Percentiles rank a stretch among this genome's conserved stretches.
Conservation (phyloP, 2,888 invertebrate species). For the Spodoptera picta region DNA sequence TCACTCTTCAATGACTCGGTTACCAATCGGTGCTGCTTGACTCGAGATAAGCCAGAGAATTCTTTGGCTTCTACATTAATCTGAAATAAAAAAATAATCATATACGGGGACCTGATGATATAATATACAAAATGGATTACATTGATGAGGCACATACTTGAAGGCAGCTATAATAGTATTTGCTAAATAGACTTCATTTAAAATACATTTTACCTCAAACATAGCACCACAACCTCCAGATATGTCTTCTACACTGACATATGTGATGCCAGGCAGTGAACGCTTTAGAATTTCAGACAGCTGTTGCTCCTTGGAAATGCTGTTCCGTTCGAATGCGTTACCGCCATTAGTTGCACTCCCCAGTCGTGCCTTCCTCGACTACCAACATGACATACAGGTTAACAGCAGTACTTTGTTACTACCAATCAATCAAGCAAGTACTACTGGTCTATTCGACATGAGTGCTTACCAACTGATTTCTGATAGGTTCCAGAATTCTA, state of each 20-base stretch:
- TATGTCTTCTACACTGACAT: conserved; percentile 91
- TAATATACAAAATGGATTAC: neutral
- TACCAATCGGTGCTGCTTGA: conserved; percentile 93
- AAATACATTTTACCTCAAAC: conserved; percentile 89
- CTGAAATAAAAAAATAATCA: conserved; percentile 60
- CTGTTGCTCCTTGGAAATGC: conserved; percentile 77
- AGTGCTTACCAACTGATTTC: conserved; percentile 71
- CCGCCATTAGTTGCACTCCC: conserved; percentile 53
- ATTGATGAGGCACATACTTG: no score
- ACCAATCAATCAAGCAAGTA: neutral
- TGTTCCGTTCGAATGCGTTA: conserved; percentile 73
- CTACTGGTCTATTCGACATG: neutral
- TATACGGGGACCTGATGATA: no score
- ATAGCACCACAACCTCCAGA: conserved; percentile 95
- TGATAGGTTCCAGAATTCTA: conserved; percentile 73
- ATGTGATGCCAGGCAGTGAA: conserved; percentile 90
- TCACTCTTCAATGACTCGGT: conserved; percentile 92
- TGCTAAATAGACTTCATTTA: neutral
- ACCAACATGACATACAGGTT: conserved; percentile 47
- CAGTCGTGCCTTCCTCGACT: conserved; percentile 51
- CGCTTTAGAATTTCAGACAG: conserved; percentile 72
- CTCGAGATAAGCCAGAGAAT: conserved; percentile 91
- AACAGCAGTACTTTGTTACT: neutral
- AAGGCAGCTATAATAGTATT: neutral
- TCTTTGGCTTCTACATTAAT: conserved; percentile 90